These are phyloP conservation scores for Gambusia yucatana DNA, from an alignment of 2,797 vertebrate species.

Conservation along the genomic window DNA sequence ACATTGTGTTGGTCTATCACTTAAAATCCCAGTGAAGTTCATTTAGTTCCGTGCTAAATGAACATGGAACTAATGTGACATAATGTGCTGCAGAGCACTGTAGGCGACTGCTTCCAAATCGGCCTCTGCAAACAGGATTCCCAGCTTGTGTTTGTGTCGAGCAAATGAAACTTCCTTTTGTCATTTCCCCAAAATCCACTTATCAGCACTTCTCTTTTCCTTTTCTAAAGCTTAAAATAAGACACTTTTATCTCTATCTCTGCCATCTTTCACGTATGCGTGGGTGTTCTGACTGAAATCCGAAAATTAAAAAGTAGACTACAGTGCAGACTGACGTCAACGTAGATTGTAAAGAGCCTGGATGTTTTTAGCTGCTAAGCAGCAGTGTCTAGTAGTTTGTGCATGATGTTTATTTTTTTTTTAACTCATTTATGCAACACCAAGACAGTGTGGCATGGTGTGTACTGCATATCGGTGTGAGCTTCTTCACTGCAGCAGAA, in stretches of 20 bases:
- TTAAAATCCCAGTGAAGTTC: not conserved
- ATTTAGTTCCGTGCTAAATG: not conserved
- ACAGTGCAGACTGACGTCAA: not conserved
- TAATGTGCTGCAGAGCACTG: not conserved
- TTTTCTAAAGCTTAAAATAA: not conserved
- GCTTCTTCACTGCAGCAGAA: conserved; percentile 37
- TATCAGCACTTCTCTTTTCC: conserved; percentile 6
- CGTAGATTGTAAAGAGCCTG: not conserved
- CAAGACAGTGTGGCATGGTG: conserved; percentile 57
- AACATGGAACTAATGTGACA: too few species aligned
- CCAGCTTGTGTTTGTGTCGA: conserved; percentile 8
- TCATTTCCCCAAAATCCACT: conserved; percentile 38
- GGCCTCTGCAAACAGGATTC: not conserved
- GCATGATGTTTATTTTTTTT: conserved; percentile 42
- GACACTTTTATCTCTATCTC: not conserved
- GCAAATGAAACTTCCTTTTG: conserved; percentile 19
- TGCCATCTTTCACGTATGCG: not conserved
- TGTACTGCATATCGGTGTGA: conserved; percentile 34
- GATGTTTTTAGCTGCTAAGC: conserved; percentile 44
- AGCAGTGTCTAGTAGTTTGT: conserved; percentile 45
- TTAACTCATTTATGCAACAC: conserved; percentile 45
- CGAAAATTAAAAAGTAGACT: not conserved
- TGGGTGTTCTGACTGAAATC: not conserved
- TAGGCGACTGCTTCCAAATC: not conserved
- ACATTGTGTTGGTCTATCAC: not conserved